Conservation (phyloP, 92 coral and sea anemone species). For the Umimayanthus kanabou region DNA sequence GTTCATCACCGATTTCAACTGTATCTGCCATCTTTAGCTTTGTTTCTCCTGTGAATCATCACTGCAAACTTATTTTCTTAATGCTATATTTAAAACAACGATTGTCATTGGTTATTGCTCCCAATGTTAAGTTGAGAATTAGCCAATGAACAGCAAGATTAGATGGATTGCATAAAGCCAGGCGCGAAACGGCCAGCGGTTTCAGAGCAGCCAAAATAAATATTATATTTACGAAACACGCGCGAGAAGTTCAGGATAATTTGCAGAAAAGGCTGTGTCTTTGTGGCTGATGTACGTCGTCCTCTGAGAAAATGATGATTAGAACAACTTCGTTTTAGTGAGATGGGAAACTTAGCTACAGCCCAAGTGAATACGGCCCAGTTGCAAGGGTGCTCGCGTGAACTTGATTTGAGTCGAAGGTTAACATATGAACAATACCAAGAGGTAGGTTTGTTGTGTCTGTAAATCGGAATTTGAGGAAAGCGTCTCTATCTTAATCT, state of each 20-base stretch:
- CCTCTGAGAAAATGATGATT: neutral
- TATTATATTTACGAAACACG: neutral
- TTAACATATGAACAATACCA: slow-evolving; percentile 81
- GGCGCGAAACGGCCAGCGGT: slow-evolving; percentile 18
- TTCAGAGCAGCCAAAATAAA: neutral
- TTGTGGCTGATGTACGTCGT: neutral
- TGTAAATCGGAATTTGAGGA: neutral
- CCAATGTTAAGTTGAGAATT: neutral
- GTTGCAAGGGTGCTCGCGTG: slow-evolving; percentile 75
- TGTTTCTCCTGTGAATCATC: slow-evolving; percentile 73
- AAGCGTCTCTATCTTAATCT: too few species aligned
- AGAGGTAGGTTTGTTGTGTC: slow-evolving; percentile 51
- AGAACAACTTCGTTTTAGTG: neutral
- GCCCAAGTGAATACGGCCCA: slow-evolving; percentile 80
- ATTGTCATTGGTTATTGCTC: slow-evolving; percentile 16
- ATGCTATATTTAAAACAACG: neutral
- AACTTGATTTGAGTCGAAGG: slow-evolving; percentile 86
- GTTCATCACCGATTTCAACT: slow-evolving; percentile 35
- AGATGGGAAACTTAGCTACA: slow-evolving; percentile 89
- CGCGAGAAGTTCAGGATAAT: neutral
- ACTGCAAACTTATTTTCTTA: neutral
- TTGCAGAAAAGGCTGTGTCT: neutral
- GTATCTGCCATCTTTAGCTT: slow-evolving; percentile 74
- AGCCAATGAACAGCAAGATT: slow-evolving; percentile 35
- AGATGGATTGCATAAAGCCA: slow-evolving; percentile 5